Evolutionary conservation across 2,797 vertebrate genomes (phyloP).

Genomic region (Oryzias sinensis): DNA sequence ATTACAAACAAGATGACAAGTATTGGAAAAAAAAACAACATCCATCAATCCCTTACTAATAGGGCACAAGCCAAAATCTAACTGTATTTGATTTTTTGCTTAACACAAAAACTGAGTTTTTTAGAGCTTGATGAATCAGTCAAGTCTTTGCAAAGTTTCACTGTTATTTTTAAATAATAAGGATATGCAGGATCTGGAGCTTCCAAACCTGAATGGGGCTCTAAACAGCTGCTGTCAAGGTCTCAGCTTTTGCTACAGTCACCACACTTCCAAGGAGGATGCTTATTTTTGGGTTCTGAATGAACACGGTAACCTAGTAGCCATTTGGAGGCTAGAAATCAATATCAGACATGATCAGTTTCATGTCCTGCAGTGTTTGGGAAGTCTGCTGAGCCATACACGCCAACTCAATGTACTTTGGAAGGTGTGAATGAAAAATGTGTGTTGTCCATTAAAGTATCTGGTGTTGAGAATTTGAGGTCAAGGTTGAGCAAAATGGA

Average conservation of each 20-base stretch:
- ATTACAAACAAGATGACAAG: conserved; percentile 61
- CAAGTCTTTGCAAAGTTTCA: conserved; percentile 24
- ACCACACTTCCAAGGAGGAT: conserved; percentile 28
- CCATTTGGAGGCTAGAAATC: conserved; percentile 52
- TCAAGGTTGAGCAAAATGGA: conserved; percentile 13
- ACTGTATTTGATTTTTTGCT: conserved; percentile 32
- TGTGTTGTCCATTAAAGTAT: conserved; percentile 24
- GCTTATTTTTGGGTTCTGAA: conserved; percentile 31
- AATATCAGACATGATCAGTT: conserved; percentile 58
- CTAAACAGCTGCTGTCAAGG: conserved; percentile 38
- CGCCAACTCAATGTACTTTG: conserved; percentile 32
- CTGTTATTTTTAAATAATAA: conserved; percentile 20
- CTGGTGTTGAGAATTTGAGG: conserved; percentile 12
- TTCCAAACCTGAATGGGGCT: conserved; percentile 20
- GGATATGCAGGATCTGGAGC: conserved; percentile 17
- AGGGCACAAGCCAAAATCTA: conserved; percentile 47
- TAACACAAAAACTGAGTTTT: conserved; percentile 39
- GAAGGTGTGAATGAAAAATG: conserved; percentile 53
- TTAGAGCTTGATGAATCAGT: conserved; percentile 22
- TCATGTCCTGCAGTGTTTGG: conserved; percentile 54
- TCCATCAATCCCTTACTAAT: conserved; percentile 52
- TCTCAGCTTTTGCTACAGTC: conserved; percentile 29
- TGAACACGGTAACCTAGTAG: conserved; percentile 36
- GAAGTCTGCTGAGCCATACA: conserved; percentile 45
- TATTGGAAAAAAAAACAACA: conserved; percentile 56